These are phyloP conservation scores for Syngnathus rostellatus DNA, from an alignment of 2,797 vertebrate species.

Conservation along the genomic window DNA sequence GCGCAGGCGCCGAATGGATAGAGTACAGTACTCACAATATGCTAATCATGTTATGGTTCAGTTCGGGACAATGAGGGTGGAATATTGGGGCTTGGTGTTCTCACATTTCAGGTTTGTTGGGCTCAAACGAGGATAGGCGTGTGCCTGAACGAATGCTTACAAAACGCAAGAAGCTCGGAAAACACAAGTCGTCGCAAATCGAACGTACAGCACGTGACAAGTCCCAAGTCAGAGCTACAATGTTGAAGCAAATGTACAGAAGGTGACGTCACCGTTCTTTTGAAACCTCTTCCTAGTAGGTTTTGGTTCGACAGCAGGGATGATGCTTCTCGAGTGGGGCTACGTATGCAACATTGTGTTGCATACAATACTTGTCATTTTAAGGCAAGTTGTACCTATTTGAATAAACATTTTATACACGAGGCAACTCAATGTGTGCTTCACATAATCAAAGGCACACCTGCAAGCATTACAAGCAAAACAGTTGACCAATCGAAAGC, in stretches of 20 bases:
- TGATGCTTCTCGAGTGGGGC: too few species aligned
- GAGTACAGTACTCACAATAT: slow-evolving; percentile 7
- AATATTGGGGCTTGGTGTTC: not conserved
- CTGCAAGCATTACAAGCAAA: too few species aligned
- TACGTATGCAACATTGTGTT: too few species aligned
- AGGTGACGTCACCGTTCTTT: not conserved
- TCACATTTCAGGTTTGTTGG: slow-evolving; percentile 15
- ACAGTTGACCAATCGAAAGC: too few species aligned
- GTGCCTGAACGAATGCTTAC: not conserved
- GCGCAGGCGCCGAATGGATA: slow-evolving; percentile 58
- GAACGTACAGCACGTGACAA: not conserved
- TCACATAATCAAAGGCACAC: too few species aligned
- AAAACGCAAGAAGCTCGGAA: not conserved
- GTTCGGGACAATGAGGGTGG: not conserved
- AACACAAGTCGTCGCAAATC: not conserved
- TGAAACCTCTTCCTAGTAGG: too few species aligned
- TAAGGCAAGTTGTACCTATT: too few species aligned
- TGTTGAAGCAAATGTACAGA: not conserved
- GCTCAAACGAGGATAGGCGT: slow-evolving; percentile 34
- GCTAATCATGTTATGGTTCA: not conserved
- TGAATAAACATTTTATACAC: too few species aligned
- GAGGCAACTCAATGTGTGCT: too few species aligned
- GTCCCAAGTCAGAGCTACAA: not conserved
- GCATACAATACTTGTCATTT: too few species aligned
- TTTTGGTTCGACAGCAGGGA: too few species aligned